phyloP scores from a whole-genome alignment of 92 coral and sea anemone genomes.

The Pocillopora meandrina region DNA sequence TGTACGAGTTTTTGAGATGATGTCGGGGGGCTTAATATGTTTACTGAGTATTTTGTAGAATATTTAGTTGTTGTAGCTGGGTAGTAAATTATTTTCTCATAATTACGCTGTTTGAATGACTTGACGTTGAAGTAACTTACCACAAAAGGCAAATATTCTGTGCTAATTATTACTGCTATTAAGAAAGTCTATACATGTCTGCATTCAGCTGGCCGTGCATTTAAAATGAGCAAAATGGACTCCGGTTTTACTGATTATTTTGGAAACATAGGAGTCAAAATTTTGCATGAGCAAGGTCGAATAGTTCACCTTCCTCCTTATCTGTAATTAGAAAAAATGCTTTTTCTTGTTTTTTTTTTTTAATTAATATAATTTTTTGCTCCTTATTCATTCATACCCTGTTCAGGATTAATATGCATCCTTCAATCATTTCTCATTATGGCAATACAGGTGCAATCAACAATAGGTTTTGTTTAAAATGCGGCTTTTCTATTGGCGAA shows the following conservation, averaged over 20 bases:
- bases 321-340: too few species aligned
- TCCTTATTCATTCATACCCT: background rate
- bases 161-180: background rate
- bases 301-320: too few species aligned
- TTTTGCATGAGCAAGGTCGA: background rate
- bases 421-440: conserved; percentile 48
- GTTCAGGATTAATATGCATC: background rate
- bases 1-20: background rate
- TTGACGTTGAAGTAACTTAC: background rate
- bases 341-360: background rate
- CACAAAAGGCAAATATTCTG: conserved; percentile 30
- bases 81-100: background rate
- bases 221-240: background rate
- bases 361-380: background rate
- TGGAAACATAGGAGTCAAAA: background rate
- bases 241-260: background rate
- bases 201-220: conserved; percentile 1
- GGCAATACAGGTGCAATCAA: conserved; percentile 73
- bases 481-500: conserved; percentile 69
- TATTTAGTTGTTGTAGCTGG: background rate
- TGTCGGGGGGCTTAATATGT: background rate
- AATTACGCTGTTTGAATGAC: conserved; percentile 2
- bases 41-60: background rate
- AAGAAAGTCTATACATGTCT: background rate
- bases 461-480: conserved; percentile 61